phyloP scores from a whole-genome alignment of 2,888 invertebrate species.

The Torymus aiolomorphi region DNA sequence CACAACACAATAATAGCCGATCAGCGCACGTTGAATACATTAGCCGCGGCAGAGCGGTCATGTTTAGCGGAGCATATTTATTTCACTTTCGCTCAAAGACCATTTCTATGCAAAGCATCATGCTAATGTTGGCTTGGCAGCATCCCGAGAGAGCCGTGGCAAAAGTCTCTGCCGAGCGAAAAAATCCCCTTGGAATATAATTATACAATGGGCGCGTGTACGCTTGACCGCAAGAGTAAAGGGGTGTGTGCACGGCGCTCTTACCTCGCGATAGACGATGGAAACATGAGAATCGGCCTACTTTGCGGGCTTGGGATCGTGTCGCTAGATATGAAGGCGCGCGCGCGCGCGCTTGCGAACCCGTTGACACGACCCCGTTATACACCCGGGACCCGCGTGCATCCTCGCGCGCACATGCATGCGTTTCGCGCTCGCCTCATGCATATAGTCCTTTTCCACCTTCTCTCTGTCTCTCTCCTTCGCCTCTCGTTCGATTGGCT shows the following conservation, averaged over 20 bases:
- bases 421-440: constrained; percentile 24
- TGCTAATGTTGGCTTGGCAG: neutral
- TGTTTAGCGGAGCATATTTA: neutral
- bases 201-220: neutral
- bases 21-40: too few species aligned
- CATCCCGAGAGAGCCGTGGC: too few species aligned
- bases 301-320: constrained; percentile 38
- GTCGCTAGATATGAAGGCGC: constrained; percentile 59
- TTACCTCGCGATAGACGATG: neutral
- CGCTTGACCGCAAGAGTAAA: neutral
- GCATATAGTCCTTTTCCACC: constrained; percentile 48
- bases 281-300: constrained; percentile 38
- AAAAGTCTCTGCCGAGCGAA: too few species aligned
- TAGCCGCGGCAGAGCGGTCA: neutral
- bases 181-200: neutral
- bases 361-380: constrained; percentile 64
- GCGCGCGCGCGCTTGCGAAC: constrained; percentile 52
- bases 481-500: constrained; percentile 34
- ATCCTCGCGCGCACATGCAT: constrained; percentile 35
- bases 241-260: neutral
- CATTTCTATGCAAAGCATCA: constrained; percentile 12
- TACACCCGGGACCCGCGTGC: constrained; percentile 28
- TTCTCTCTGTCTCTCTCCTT: constrained; percentile 2
- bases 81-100: neutral
- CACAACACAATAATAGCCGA: too few species aligned